A percentile compares a stretch with the other conserved stretches of the same genome.
These are phyloP conservation scores for Enteromius viviparus DNA, from an alignment of 2,797 vertebrate genomes.

Conservation along the genomic window DNA sequence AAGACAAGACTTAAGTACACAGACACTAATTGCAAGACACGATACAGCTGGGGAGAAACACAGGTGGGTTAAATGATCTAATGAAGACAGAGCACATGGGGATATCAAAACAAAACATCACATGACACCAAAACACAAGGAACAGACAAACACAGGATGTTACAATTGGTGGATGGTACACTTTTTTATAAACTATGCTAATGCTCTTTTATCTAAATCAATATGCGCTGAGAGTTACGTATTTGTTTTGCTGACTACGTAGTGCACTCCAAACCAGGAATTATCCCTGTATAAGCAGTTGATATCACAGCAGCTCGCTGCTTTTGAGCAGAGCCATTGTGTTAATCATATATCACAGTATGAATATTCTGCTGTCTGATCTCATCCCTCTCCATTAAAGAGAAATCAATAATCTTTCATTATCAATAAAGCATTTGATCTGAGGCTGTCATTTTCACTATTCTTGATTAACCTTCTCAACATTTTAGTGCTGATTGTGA, in stretches of 20 bases:
- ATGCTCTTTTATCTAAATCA: background rate
- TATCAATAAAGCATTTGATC: slow-evolving; percentile 40
- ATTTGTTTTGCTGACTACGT: background rate
- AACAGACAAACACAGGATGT: no score
- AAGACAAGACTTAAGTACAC: no score
- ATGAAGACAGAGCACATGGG: no score
- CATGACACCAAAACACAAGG: no score
- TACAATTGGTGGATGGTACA: background rate
- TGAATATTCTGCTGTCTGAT: background rate
- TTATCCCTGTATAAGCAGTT: background rate
- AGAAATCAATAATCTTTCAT: slow-evolving; percentile 11
- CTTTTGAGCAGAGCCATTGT: background rate
- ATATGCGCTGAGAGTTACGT: background rate
- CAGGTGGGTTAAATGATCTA: no score
- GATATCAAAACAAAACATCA: no score
- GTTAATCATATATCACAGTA: background rate
- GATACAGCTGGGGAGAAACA: no score
- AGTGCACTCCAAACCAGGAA: background rate
- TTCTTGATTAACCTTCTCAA: background rate
- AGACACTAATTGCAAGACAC: no score
- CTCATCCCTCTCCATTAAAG: slow-evolving; percentile 4
- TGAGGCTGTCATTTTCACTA: background rate
- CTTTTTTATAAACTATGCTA: background rate
- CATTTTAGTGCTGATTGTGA: background rate
- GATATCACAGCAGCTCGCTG: background rate